Evolutionary conservation across 2,888 invertebrate species (phyloP), one percentile per base, ranked within the genome.

Genomic region (Lochmaea capreae): DNA sequence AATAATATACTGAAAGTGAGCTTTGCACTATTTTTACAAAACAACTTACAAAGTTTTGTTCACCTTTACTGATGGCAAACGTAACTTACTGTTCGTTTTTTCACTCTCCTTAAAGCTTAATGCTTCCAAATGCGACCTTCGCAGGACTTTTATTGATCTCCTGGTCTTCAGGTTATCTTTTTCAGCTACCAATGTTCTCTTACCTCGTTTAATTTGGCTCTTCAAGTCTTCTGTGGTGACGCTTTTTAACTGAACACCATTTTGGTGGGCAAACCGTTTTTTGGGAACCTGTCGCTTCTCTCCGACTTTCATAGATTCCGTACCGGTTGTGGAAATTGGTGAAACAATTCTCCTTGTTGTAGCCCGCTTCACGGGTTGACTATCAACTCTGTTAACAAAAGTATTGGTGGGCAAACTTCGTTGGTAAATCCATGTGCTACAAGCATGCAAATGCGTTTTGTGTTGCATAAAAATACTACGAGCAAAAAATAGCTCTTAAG

Each of bases 371-470:
- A 72, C 74, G 12, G 76, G 59, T 57, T 78, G 78, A 58, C 78
- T 65, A 69, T 84, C 84, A 78, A 81, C 83, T 86, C 86, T 86
- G 86, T 84, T 79, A 83, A 86, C 83, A 85, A 81, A 84, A 84
- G 77, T 58, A 75, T 71, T 68, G 74, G 74, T 78, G 70, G 76
- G 72, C 73, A 78, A 74, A 76, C 72, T 68, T 70, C 65, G 65
- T 54, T 12, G 26, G 66, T 61, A 42, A 62, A 12, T 59, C 39
- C 62, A 18, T 65, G 59, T 42, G 43, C 46, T 14, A 39, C 9
- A 66, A 42, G 52, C 66, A 66, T 71, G 65, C 71, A 58, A 65
- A 43, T 68, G 46, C 26, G 54, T 14, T 65, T 18, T 39, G 33
- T 59, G 59, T 59, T 33, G 12, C 3, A 26, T 39, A 59, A 33